Evolutionary conservation across 2,113 vertebrate genomes (phyloP), one percentile per base, ranked within the genome.

Genomic region (Danio rerio): DNA sequence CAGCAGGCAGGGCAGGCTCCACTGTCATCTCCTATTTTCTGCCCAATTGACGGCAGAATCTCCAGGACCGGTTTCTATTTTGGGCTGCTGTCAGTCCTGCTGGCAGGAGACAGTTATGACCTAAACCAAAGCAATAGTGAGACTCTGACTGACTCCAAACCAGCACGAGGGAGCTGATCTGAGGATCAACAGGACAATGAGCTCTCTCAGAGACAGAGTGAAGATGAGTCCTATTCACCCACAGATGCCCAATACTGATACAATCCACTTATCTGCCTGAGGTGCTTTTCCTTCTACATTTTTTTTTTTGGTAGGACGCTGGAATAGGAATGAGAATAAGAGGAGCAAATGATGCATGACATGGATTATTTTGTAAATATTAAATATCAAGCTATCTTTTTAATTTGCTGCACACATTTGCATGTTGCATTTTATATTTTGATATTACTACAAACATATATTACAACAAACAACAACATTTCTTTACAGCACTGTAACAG

Each of bases 11-110:
- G 65, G 63, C 69, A 75, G 74, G 49, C 63, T 79, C 74, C 56
- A n/a, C 75, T 84, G 82, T 80, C 82, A 80, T 76, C 55, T 82
- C 65, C 55, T 87, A 80, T 87, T 82, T 78, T 82, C 76, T 80
- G 80, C 62, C 80, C 80, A 69, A 81, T 75, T 82, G 82, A 69
- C 56, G 62, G 69, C 74, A 79, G 75, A 73, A 79, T 82, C 80
- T 84, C 83, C 69, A 69, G 68, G 55, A 62, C 74, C 31, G 68
- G 66, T 59, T 81, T 81, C 79, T 82, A 84, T 86, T 84, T 81
- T 47, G 53, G 79, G 74, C 31, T 13, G 59, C 78, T 52, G 55
- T 86, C 85, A 82, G 59, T 79, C 69, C 75, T 74, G 61, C 82
- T 69, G 72, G 53, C 58, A 15, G 79, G 52, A 82, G 82, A 84